These are phyloP conservation scores for Diachasma alloeum DNA, from an alignment of 1,140 invertebrate species.

Conservation along the genomic window DNA sequence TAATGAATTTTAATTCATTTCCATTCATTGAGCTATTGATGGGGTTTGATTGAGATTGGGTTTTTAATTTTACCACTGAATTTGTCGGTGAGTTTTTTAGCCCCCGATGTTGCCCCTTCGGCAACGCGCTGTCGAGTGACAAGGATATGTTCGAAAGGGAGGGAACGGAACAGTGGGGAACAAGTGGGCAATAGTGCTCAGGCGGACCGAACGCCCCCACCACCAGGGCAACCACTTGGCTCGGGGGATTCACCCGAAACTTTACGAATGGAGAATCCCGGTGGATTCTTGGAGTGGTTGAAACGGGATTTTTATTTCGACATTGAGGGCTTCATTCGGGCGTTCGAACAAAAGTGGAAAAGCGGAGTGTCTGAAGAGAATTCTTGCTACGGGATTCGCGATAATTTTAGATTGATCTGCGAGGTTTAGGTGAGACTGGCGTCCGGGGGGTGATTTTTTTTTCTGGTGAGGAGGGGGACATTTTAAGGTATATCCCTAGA, in stretches of 20 bases:
- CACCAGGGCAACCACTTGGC: neutral
- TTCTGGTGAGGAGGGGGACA: too few relatives aligned
- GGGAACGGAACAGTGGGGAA: conserved; percentile 26
- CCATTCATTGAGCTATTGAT: too few relatives aligned
- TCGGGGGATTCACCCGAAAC: neutral
- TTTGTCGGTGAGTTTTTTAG: neutral
- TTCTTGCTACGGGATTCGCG: too few relatives aligned
- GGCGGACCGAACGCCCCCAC: conserved; percentile 23
- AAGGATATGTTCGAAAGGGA: conserved; percentile 31
- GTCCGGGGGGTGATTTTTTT: too few relatives aligned
- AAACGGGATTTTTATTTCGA: neutral
- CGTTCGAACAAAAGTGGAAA: too few relatives aligned
- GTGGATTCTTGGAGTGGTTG: neutral
- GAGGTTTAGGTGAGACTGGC: too few relatives aligned
- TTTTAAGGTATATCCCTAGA: too few relatives aligned
- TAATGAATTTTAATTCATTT: too few relatives aligned
- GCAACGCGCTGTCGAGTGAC: conserved; percentile 58
- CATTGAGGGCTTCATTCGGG: neutral
- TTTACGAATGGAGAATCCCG: neutral
- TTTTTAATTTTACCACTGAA: neutral
- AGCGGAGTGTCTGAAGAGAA: too few relatives aligned
- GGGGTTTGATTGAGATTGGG: neutral
- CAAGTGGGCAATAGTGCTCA: conserved; percentile 45
- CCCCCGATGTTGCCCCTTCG: conserved; percentile 47
- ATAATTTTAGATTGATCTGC: too few relatives aligned